phyloP scores from a whole-genome alignment of 2,888 invertebrate genomes.

The Neria commutata region DNA sequence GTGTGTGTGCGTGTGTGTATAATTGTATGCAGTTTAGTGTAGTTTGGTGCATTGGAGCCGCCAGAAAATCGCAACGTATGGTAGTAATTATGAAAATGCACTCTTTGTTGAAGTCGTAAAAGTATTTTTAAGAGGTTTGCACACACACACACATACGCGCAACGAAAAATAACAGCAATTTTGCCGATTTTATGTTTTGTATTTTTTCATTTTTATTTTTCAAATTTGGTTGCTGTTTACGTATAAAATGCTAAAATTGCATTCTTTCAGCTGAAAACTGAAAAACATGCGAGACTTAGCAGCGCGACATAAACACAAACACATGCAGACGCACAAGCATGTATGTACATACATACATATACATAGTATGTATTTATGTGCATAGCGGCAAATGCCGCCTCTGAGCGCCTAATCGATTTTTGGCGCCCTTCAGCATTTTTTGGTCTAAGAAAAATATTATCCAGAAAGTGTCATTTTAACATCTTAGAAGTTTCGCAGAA shows the following conservation, averaged over 20 bases:
- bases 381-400: background rate
- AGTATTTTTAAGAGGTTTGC: conserved; percentile 27
- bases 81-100: conserved; percentile 32
- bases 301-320: background rate
- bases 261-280: conserved; percentile 8
- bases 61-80: background rate
- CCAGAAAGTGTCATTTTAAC: too few relatives aligned
- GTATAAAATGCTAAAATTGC: conserved; percentile 27
- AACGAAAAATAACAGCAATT: too few relatives aligned
- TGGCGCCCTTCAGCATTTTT: too few relatives aligned
- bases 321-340: too few relatives aligned
- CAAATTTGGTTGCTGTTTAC: background rate
- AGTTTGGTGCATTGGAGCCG: too few relatives aligned
- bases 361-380: background rate
- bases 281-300: background rate
- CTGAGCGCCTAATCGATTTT: too few relatives aligned
- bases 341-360: too few relatives aligned
- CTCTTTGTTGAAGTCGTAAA: conserved; percentile 29
- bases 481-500: too few relatives aligned
- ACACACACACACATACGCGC: background rate
- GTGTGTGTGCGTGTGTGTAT: too few relatives aligned
- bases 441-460: too few relatives aligned
- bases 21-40: too few relatives aligned
- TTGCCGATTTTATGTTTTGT: too few relatives aligned
- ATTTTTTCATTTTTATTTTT: background rate